Conservation (phyloP, 2,113 vertebrate species). For the Rhegmatorhina hoffmannsi region DNA sequence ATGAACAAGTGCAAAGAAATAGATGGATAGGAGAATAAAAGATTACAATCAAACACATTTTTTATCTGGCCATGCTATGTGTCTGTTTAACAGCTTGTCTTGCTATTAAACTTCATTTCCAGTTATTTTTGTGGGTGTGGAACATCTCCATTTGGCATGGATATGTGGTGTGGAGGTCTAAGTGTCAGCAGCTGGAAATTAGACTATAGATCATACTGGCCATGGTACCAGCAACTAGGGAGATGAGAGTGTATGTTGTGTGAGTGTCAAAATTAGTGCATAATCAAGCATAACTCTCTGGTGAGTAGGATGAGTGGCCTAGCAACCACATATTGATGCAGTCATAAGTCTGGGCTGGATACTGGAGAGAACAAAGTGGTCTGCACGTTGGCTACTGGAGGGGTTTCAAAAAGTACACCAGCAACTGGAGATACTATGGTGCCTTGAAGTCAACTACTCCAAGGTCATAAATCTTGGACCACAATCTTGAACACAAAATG, state of each 20-base stretch:
- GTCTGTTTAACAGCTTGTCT: not conserved
- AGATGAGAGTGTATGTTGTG: fast-evolving
- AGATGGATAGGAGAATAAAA: not conserved
- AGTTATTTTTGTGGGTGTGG: not conserved
- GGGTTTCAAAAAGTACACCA: not conserved
- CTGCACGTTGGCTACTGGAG: not conserved
- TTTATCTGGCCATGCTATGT: no score
- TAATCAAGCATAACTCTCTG: not conserved
- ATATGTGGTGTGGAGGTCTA: not conserved
- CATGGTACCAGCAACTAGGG: not conserved
- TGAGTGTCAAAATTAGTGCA: not conserved
- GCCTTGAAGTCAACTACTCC: not conserved
- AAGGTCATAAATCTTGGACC: not conserved
- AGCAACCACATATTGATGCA: not conserved
- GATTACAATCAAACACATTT: not conserved
- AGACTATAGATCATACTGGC: not conserved
- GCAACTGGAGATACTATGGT: not conserved
- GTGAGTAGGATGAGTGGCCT: not conserved
- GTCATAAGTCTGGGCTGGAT: not conserved
- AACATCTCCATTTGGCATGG: not conserved
- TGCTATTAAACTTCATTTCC: not conserved
- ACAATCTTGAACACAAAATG: no score
- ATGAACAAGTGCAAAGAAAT: not conserved
- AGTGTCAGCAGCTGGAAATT: not conserved
- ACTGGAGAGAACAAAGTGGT: not conserved